These are phyloP conservation scores for Drosophila tanythrix DNA, from an alignment of 2,888 invertebrate genomes.

Conservation along the genomic window DNA sequence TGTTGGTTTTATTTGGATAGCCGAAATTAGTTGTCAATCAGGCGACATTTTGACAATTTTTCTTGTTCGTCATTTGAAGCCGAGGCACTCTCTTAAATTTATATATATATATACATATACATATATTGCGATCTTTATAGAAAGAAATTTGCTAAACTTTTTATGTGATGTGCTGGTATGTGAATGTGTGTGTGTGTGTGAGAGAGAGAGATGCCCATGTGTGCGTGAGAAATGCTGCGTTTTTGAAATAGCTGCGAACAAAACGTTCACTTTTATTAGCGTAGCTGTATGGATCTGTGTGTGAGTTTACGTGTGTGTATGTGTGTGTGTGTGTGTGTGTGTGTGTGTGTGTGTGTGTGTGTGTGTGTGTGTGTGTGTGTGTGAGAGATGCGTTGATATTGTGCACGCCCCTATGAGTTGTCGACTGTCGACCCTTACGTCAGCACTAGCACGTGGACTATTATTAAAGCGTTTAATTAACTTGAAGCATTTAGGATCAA, in stretches of 20 bases:
- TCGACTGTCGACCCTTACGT: constrained; percentile 78
- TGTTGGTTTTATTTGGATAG: not conserved
- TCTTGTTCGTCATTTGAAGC: constrained; percentile 27
- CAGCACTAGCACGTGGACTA: constrained; percentile 83
- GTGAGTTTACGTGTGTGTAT: not conserved
- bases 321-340: constrained; percentile 29
- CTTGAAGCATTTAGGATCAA: constrained; percentile 71
- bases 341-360: constrained; percentile 26
- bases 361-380: constrained; percentile 29
- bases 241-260: constrained; percentile 39
- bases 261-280: constrained; percentile 37
- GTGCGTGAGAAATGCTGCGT: constrained; percentile 51
- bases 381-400: constrained; percentile 60
- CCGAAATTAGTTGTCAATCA: constrained; percentile 11
- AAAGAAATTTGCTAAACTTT: constrained; percentile 54
- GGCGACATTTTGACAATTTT: constrained; percentile 44
- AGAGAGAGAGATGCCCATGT: constrained; percentile 15
- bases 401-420: constrained; percentile 82
- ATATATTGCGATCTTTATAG: constrained; percentile 49
- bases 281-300: constrained; percentile 7
- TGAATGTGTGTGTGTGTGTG: constrained; percentile 19
- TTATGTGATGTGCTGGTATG: constrained; percentile 19
- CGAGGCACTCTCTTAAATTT: constrained; percentile 35
- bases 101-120: not conserved
- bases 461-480: constrained; percentile 77